Conservation (phyloP, 2,113 vertebrate species). For the Chloropsis hardwickii region DNA sequence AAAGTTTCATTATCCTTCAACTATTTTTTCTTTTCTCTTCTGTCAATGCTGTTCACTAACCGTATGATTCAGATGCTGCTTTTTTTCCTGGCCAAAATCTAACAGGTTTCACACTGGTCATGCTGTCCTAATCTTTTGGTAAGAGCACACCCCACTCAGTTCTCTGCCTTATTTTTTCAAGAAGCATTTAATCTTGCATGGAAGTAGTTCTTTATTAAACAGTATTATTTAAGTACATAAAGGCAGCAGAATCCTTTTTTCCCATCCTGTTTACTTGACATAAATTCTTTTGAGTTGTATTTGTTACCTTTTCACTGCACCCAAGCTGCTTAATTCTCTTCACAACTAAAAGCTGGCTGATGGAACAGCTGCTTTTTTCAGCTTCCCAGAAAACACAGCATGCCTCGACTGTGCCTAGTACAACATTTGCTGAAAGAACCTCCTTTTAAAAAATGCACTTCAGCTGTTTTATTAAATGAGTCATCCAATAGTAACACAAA, state of each 20-base stretch:
- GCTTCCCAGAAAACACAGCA: neutral
- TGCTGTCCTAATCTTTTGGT: neutral
- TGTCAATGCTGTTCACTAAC: neutral
- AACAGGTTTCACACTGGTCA: neutral
- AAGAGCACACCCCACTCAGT: neutral
- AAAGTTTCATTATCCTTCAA: neutral
- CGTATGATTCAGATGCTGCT: neutral
- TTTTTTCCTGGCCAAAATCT: neutral
- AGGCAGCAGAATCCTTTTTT: neutral
- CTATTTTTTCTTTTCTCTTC: neutral
- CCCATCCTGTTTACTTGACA: neutral
- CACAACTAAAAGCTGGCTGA: neutral
- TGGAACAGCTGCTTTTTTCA: neutral
- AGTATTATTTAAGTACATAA: neutral
- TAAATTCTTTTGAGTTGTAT: neutral
- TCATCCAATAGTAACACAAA: neutral
- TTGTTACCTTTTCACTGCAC: neutral
- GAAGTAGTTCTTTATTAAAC: neutral
- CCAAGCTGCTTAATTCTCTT: neutral
- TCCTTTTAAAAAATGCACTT: neutral
- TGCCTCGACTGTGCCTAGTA: neutral
- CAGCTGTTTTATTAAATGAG: constrained; percentile 12
- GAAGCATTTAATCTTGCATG: neutral
- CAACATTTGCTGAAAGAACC: neutral
- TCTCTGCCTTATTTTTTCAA: neutral